Evolutionary conservation across 1,140 invertebrate species (phyloP).

Genomic region (Apolygus lucorum): DNA sequence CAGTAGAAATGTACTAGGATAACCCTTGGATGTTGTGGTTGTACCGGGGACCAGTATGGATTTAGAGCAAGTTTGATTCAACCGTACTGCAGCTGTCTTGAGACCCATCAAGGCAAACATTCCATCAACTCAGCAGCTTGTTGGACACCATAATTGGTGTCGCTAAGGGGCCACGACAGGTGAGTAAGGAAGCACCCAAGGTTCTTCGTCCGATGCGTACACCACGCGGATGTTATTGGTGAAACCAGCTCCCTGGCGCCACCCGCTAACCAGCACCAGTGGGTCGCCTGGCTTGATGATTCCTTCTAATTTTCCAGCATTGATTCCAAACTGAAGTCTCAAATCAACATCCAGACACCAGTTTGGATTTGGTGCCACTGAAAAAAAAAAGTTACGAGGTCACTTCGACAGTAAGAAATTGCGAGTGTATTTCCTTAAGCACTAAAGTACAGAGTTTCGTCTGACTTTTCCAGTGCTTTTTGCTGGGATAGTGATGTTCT

Average conservation of each 20-base stretch:
- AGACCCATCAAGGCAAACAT: too few species aligned
- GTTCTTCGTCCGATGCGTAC: conserved; percentile 39
- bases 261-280: conserved; percentile 64
- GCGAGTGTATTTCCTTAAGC: background rate
- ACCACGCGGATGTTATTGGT: conserved; percentile 71
- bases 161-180: conserved; percentile 5
- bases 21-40: too few species aligned
- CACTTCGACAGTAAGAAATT: background rate
- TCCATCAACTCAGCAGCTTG: too few species aligned
- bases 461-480: background rate
- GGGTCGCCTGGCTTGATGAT: conserved; percentile 60
- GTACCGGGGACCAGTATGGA: too few species aligned
- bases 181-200: conserved; percentile 26
- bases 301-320: conserved; percentile 51
- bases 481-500: too few species aligned
- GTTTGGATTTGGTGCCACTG: conserved; percentile 38
- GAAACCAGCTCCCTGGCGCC: conserved; percentile 61
- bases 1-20: too few species aligned
- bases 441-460: too few species aligned
- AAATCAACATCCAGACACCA: conserved; percentile 63
- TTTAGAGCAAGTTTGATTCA: too few species aligned
- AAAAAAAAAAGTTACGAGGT: background rate
- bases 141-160: background rate
- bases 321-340: conserved; percentile 56
- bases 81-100: too few species aligned